These are phyloP conservation scores for Phalacrocorax aristotelis DNA, from an alignment of 2,113 vertebrate species.

Conservation along the genomic window DNA sequence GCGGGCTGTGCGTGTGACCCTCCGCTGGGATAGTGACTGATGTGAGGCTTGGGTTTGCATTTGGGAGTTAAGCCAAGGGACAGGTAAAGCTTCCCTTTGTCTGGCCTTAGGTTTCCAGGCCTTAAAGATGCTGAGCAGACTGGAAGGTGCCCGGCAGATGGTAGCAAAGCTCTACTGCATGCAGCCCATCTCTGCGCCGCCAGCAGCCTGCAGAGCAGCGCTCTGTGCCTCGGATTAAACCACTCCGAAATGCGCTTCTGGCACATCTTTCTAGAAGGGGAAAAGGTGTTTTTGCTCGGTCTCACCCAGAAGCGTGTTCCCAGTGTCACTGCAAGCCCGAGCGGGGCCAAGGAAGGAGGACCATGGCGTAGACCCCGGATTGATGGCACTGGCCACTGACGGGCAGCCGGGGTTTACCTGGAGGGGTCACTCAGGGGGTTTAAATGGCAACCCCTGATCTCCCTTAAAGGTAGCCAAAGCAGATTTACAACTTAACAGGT, in stretches of 20 bases:
- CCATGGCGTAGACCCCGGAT: fast-evolving
- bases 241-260: not conserved
- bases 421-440: not conserved
- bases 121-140: not conserved
- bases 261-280: not conserved
- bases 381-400: fast-evolving
- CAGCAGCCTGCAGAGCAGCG: not conserved
- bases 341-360: not conserved
- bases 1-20: not conserved
- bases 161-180: constrained; percentile 66
- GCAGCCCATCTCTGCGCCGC: not conserved
- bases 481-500: not conserved
- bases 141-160: constrained; percentile 51
- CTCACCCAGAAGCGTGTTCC: not conserved
- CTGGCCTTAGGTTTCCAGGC: not conserved
- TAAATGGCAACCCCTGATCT: not conserved
- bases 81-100: not conserved
- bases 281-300: not conserved
- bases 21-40: not conserved
- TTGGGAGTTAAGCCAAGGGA: not conserved
- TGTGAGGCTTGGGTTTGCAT: not conserved
- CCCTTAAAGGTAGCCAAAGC: not conserved
- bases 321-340: not conserved
- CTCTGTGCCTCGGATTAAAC: not conserved
- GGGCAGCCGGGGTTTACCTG: not conserved